A percentile compares a stretch with the other conserved stretches of the same genome.
Conservation (phyloP, 2,888 invertebrate genomes). For the Coenonympha arcania region DNA sequence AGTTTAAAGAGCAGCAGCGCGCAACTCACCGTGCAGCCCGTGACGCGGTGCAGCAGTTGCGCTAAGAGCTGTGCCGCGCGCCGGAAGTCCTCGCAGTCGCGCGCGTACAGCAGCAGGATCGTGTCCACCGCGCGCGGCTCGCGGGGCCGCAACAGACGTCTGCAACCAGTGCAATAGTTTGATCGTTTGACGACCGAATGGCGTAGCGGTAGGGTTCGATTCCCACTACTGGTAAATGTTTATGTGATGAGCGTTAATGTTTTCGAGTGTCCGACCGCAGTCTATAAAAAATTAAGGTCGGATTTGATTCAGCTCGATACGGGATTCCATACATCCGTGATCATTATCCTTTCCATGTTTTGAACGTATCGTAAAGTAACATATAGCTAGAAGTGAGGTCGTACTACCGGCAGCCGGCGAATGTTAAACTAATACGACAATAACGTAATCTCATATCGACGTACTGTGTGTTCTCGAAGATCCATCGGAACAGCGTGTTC, state of each 20-base stretch:
- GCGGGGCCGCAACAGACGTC: neutral
- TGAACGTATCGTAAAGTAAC: no score
- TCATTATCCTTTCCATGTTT: no score
- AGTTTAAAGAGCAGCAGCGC: neutral
- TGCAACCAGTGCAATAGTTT: neutral
- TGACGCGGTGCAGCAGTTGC: constrained; percentile 35
- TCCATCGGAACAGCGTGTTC: neutral
- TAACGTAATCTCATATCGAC: neutral
- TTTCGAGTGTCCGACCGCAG: no score
- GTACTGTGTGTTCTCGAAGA: neutral
- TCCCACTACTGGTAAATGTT: no score
- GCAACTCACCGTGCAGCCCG: neutral
- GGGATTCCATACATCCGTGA: no score
- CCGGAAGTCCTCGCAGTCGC: constrained; percentile 53
- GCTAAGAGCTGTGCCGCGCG: constrained; percentile 39
- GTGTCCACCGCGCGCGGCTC: constrained; percentile 8
- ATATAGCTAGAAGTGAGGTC: no score
- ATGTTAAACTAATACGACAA: no score
- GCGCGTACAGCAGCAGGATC: constrained; percentile 59
- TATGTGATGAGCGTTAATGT: no score
- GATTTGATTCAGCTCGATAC: no score
- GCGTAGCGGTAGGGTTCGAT: no score
- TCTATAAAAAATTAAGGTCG: no score
- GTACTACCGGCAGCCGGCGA: neutral
- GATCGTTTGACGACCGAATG: no score